Conservation (phyloP, 2,113 vertebrate species). For the Aegotheles bennettii region DNA sequence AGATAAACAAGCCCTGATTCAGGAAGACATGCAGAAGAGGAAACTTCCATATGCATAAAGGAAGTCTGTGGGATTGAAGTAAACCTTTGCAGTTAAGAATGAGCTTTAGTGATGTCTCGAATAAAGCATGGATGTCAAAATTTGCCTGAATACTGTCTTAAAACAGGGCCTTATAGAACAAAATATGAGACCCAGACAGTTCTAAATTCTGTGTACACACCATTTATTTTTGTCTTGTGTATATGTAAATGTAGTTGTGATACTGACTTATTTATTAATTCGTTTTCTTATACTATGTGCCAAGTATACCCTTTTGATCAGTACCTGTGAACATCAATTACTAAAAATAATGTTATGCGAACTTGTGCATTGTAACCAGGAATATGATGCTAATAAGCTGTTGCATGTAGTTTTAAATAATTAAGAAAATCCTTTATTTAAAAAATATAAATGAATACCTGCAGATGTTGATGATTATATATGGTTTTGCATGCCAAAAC, state of each 20-base stretch:
- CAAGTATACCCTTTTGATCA: slow-evolving; percentile 9
- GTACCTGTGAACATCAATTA: slow-evolving; percentile 12
- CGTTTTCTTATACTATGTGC: not conserved
- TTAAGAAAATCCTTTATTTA: slow-evolving; percentile 66
- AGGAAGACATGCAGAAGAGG: not conserved
- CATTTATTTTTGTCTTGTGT: not conserved
- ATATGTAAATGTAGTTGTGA: slow-evolving; percentile 45
- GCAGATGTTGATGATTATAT: slow-evolving; percentile 70
- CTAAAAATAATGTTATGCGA: slow-evolving; percentile 72
- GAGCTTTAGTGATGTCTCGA: not conserved
- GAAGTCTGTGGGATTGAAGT: not conserved
- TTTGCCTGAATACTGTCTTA: not conserved
- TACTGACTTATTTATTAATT: slow-evolving; percentile 50
- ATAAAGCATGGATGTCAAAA: not conserved
- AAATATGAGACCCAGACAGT: not conserved
- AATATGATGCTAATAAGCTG: slow-evolving; percentile 68
- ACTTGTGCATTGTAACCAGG: slow-evolving; percentile 67
- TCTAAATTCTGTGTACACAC: not conserved
- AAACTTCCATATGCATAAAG: not conserved
- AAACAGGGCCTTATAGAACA: not conserved
- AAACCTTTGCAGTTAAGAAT: not conserved
- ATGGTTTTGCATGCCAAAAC: slow-evolving; percentile 83
- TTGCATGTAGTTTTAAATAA: slow-evolving; percentile 77
- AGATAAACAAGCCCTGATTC: not conserved
- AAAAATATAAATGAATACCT: slow-evolving; percentile 77